Base-by-base conservation (phyloP, 2,113 vertebrate species). In the Cynocephalus volans region DNA sequence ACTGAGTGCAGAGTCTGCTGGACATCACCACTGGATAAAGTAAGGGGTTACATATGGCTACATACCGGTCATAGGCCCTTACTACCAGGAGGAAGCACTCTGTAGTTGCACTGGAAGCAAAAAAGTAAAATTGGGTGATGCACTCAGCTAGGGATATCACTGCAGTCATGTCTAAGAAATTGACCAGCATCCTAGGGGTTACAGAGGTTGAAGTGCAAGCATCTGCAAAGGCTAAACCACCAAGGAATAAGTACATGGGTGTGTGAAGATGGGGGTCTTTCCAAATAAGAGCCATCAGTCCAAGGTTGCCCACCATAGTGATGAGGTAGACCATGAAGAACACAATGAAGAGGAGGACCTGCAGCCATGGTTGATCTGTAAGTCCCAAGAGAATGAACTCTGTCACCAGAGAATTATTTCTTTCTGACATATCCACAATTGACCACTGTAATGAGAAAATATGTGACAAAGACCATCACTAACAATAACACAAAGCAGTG, bases 71-170 rank as follows among this genome's bases (percentile, higher is more conserved):
- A 79, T 89, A 96, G 3, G 96, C 88, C 96, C 95, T 94, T 18
- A 56, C 87, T 31, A 89, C 70, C 83, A 96, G 56, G 10, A 97
- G 84, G 33, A 97, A 83, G 50, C 84, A 96, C 67, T 97, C 88
- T 28, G 91, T 64, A 23, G 77, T 94, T 45, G 84, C 92, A 56
- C 86, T 90, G 28, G 60, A 82, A 75, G 77, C 67, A 76, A 89
- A 83, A 83, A 83, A 77, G 23, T 77, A 77, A 86, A 93, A 93
- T 33, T 86, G 26, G 14, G 81, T 85, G 58, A 86, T 94, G 54
- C 92, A 88, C 31, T 80, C 64, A 19, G 41, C 17, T 15, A 94
- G 33, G 7, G 75, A 80, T 62, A 88, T 80, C 41, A 52, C 6
- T 31, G 24, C 23, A 70, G 52, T 62, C 75, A 52, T 93, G 41